phyloP scores from a whole-genome alignment of 2,797 vertebrate genomes.

The Triplophysa yarkandensis region DNA sequence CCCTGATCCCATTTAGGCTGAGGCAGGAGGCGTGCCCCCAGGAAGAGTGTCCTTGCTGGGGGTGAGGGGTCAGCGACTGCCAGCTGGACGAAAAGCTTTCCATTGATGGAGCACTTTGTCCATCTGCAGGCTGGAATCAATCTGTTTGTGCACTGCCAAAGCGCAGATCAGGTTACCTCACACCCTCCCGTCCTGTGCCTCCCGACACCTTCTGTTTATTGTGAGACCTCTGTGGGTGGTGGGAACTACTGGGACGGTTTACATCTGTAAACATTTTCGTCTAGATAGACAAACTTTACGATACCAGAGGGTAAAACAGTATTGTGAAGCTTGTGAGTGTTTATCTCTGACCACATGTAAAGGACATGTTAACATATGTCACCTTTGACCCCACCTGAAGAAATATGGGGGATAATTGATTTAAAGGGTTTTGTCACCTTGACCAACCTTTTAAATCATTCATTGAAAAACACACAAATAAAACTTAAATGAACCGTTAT shows the following conservation, averaged over 20 bases:
- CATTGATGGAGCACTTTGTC: slow-evolving; percentile 61
- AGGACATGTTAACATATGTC: slow-evolving; percentile 5
- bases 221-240: slow-evolving; percentile 51
- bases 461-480: slow-evolving; percentile 34
- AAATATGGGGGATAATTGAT: slow-evolving; percentile 26
- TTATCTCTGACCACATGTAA: neutral
- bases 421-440: slow-evolving; percentile 47
- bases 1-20: neutral
- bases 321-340: slow-evolving; percentile 8
- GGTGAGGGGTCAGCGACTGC: slow-evolving; percentile 68
- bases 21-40: slow-evolving; percentile 26
- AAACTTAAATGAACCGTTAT: slow-evolving; percentile 49
- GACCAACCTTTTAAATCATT: slow-evolving; percentile 57
- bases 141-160: slow-evolving; percentile 38
- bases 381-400: neutral
- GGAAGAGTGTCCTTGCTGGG: slow-evolving; percentile 59
- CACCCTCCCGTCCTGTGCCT: slow-evolving; percentile 35
- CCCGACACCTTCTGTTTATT: slow-evolving; percentile 45
- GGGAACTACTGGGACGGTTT: slow-evolving; percentile 11
- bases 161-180: slow-evolving; percentile 56
- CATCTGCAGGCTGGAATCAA: slow-evolving; percentile 69
- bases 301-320: neutral
- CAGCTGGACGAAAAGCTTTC: slow-evolving; percentile 47
- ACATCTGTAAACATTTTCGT: slow-evolving; percentile 5
- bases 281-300: slow-evolving; percentile 22